Percentiles rank a stretch among this genome's conserved stretches.
Conservation (phyloP, 2,888 invertebrate genomes). For the Oscheius onirici region DNA sequence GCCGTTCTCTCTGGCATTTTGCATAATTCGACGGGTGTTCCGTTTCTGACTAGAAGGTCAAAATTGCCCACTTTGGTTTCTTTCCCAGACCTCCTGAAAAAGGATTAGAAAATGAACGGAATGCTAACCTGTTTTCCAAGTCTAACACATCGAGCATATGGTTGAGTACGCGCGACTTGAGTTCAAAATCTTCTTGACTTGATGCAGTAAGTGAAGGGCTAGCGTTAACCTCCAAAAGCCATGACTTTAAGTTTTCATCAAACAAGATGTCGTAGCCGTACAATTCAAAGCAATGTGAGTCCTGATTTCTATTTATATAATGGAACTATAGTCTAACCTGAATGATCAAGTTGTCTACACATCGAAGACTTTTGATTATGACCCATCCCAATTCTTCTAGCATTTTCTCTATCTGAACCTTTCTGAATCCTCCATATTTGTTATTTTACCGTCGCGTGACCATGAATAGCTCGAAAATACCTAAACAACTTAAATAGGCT, state of each 20-base stretch:
- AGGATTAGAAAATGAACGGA: too few relatives aligned
- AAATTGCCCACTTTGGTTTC: conserved; percentile 78
- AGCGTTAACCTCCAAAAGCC: conserved; percentile 75
- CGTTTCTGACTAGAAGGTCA: conserved; percentile 77
- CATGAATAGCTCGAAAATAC: conserved; percentile 76
- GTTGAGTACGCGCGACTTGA: conserved; percentile 77
- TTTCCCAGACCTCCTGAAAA: conserved; percentile 74
- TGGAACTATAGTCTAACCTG: conserved; percentile 43
- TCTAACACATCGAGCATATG: conserved; percentile 78
- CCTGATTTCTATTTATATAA: conserved; percentile 68
- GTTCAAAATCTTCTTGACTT: conserved; percentile 76
- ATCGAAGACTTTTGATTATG: conserved; percentile 59
- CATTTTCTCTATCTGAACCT: conserved; percentile 50
- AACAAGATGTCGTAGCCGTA: conserved; percentile 79
- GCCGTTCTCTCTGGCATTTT: not conserved
- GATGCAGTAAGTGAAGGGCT: conserved; percentile 77
- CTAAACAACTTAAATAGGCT: conserved; percentile 75
- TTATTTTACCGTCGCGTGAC: conserved; percentile 73
- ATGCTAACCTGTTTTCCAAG: conserved; percentile 75
- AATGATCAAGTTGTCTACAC: conserved; percentile 63
- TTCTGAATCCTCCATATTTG: not conserved
- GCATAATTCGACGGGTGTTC: conserved; percentile 47
- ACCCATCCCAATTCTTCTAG: conserved; percentile 57
- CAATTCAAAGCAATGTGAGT: conserved; percentile 78
- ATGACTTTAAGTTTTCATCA: conserved; percentile 76